Evolutionary conservation across 92 coral and sea anemone genomes (phyloP), one percentile per base, ranked within the genome.

Genomic region (Umimayanthus kanabou): DNA sequence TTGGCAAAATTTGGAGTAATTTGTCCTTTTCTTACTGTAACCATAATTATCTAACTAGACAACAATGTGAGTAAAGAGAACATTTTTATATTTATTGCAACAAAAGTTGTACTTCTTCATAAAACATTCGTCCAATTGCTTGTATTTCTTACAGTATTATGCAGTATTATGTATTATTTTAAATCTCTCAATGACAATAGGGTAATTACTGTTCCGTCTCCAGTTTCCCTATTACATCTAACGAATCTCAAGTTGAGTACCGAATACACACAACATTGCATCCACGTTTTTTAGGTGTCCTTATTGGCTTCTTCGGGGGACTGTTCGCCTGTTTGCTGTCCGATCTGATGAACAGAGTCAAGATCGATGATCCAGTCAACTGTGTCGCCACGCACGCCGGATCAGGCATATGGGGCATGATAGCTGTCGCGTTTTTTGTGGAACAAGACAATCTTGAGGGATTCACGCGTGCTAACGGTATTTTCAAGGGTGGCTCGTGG

Each of bases 351-450:
- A 73, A 73, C 9, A 93, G 89, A 55, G 93, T 95, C 2, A 95
- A 92, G 88, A 90, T 95, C 85, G 98, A 95, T 82, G 98, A 95
- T 85, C 98, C 98, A 0, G 95, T 92, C 64, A 90, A 93, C 45
- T 95, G 98, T 76, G 90, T 95, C 4, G 91, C 98, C 3, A 90
- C 94, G 4, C 98, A 95, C 82, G 92, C 94, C 5, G 88, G 93
- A 20, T 88, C 96, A 66, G 98, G 94, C 25, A 90, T 90, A 13
- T 95, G 98, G 98, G 96, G 98, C 26, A 80, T 95, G 89, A 81
- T 95, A 9, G 92, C 98, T 2, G 98, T 95, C 18, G 98, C 96
- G 2, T 76, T 93, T 28, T 95, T 95, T 72, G 91, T 87, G 15
- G 98, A 95, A 50, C 80, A 88, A 15, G 98, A 95, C 50, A 81